Evolutionary conservation across 2,113 vertebrate species (phyloP).

Genomic region (Cryptotis parvus): DNA sequence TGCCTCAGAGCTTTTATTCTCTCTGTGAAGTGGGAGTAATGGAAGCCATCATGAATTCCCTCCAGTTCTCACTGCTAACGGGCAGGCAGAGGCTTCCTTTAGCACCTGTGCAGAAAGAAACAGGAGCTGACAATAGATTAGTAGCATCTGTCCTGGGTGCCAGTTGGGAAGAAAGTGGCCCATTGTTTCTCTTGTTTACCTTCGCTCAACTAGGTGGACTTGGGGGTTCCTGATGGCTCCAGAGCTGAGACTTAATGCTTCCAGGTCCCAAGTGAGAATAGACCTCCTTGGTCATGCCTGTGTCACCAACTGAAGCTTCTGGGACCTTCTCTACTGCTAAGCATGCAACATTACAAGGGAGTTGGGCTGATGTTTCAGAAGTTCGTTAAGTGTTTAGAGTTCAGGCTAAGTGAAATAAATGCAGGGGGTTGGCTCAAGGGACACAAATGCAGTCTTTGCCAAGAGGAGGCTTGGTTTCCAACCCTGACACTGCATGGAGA

Average conservation of each 20-base stretch:
- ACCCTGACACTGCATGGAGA: too few species aligned
- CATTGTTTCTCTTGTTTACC: not conserved
- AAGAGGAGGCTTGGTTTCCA: too few species aligned
- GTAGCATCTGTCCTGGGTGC: constrained; percentile 1
- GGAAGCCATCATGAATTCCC: not conserved
- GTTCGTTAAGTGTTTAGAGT: not conserved
- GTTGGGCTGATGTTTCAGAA: not conserved
- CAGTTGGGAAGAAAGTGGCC: not conserved
- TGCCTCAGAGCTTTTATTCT: not conserved
- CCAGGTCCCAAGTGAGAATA: not conserved
- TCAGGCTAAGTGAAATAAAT: not conserved
- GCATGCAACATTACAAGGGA: not conserved
- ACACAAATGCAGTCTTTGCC: too few species aligned
- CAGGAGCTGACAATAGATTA: constrained; percentile 3
- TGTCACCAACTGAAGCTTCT: not conserved
- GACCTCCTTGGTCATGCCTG: not conserved
- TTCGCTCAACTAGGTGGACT: not conserved
- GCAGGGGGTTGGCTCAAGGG: not conserved
- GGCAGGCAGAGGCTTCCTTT: not conserved
- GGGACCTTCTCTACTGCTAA: not conserved
- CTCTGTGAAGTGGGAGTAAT: not conserved
- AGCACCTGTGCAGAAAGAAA: not conserved
- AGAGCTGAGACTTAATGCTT: not conserved
- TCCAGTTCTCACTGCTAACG: not conserved
- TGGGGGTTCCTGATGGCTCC: not conserved